Percentiles rank a stretch among this genome's conserved stretches.
These are phyloP conservation scores for Stenopsyche tienmushanensis DNA, from an alignment of 1,140 invertebrate genomes.

Conservation along the genomic window DNA sequence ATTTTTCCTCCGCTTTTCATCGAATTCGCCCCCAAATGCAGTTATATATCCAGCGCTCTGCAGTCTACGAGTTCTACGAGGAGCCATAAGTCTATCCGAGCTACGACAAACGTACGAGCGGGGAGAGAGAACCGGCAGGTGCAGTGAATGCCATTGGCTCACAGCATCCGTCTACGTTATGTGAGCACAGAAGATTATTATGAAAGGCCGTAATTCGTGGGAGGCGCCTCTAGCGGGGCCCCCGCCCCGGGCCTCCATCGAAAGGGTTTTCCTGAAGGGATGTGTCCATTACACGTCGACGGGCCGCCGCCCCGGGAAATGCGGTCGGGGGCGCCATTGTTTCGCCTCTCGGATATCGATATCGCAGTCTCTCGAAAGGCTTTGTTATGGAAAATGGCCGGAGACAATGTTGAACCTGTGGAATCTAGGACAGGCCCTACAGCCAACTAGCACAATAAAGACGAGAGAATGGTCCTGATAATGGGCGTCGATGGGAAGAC, in stretches of 20 bases:
- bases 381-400: constrained; percentile 20
- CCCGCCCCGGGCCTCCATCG: constrained; percentile 1
- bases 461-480: too few relatives aligned
- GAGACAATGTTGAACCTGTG: constrained; percentile 18
- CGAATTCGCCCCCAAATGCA: too few relatives aligned
- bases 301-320: constrained; percentile 10
- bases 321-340: constrained; percentile 27
- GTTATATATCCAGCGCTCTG: too few relatives aligned
- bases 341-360: constrained; percentile 30
- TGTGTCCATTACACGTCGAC: constrained; percentile 28
- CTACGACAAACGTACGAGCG: background rate
- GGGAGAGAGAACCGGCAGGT: constrained; percentile 36
- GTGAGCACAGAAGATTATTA: constrained; percentile 33
- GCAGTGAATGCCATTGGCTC: constrained; percentile 37
- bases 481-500: too few relatives aligned
- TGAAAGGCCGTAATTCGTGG: constrained; percentile 36
- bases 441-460: too few relatives aligned
- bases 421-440: constrained; percentile 6
- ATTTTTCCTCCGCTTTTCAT: too few relatives aligned
- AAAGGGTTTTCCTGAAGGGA: constrained; percentile 29
- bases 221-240: constrained; percentile 13
- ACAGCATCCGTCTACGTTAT: constrained; percentile 14
- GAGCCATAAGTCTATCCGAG: background rate
- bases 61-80: background rate
- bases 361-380: too few relatives aligned